Percentiles rank a stretch among this genome's conserved stretches.
Conservation (phyloP, 2,113 vertebrate species). For the Tamias sibiricus region DNA sequence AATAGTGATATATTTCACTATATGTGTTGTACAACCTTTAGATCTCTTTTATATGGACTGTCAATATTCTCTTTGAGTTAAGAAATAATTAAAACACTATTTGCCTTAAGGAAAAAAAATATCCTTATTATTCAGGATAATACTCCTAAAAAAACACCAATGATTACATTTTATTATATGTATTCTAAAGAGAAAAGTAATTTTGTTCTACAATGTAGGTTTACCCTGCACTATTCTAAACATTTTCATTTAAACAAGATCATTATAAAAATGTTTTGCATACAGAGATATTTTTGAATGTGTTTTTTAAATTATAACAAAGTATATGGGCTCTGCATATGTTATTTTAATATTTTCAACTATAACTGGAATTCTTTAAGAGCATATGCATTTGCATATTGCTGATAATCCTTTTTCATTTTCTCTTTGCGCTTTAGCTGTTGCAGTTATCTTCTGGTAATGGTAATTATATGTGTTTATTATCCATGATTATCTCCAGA, state of each 20-base stretch:
- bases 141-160: slow-evolving; percentile 44
- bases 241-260: slow-evolving; percentile 55
- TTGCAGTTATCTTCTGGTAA: slow-evolving; percentile 47
- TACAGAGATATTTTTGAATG: slow-evolving; percentile 47
- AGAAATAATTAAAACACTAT: not conserved
- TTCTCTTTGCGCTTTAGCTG: slow-evolving; percentile 20
- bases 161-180: slow-evolving; percentile 43
- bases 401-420: slow-evolving; percentile 10
- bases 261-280: slow-evolving; percentile 55
- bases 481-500: slow-evolving; percentile 64
- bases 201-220: slow-evolving; percentile 27
- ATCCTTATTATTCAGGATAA: not conserved
- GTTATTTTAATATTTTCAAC: slow-evolving; percentile 60
- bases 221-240: not conserved
- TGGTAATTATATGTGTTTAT: slow-evolving; percentile 58
- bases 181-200: slow-evolving; percentile 48
- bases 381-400: slow-evolving; percentile 50
- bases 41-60: not conserved
- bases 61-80: not conserved
- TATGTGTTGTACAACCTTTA: not conserved
- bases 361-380: slow-evolving; percentile 22
- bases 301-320: slow-evolving; percentile 32
- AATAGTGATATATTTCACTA: not conserved
- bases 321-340: not conserved
- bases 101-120: not conserved